Base-by-base conservation (phyloP, 2,797 vertebrate genomes). In the Holocentrus rufus region DNA sequence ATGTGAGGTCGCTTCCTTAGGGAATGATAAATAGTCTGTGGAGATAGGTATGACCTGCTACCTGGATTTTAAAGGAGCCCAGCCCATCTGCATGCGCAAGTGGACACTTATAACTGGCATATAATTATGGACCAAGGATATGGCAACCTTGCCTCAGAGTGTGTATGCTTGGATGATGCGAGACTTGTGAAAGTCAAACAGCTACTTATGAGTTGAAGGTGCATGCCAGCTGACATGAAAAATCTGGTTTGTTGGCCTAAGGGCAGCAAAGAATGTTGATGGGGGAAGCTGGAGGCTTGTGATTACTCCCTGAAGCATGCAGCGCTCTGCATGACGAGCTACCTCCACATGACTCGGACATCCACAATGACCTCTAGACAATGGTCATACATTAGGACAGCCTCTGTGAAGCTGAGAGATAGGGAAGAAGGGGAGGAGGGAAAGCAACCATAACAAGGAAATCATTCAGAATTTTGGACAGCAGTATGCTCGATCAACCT, bases 151-250 rank as follows among this genome's bases (percentile, higher is more conserved):
- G 93, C 89, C 87, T 89, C 88, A 80, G 85, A 93, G 93, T 89
- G 90, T 77, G 82, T 84, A 81, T 80, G 87, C 87, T 80, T 77
- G 86, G 85, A 90, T 92, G 91, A 91, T 90, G 88, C 67, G 91
- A 92, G 93, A 95, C 92, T 94, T 93, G 90, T 93, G 94, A 95
- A 95, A 95, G 94, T 95, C 94, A 94, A 95, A 94, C 88, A 92
- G 88, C 90, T 94, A 94, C 93, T 95, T 94, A 92, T 90, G 91
- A 93, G 90, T 89, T 91, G 93, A 91, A 93, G 92, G 92, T 92
- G 92, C 90, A 89, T 90, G 89, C 92, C 92, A 92, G 91, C 91
- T 93, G 94, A 95, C 93, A 90, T 93, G 91, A 93, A 90, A 93
- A 95, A 95, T 94, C 93, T 95, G 94, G 88, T 92, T 90, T 88